Base-by-base conservation (phyloP, 1,140 invertebrate genomes). In the Choristoneura fumiferana region DNA sequence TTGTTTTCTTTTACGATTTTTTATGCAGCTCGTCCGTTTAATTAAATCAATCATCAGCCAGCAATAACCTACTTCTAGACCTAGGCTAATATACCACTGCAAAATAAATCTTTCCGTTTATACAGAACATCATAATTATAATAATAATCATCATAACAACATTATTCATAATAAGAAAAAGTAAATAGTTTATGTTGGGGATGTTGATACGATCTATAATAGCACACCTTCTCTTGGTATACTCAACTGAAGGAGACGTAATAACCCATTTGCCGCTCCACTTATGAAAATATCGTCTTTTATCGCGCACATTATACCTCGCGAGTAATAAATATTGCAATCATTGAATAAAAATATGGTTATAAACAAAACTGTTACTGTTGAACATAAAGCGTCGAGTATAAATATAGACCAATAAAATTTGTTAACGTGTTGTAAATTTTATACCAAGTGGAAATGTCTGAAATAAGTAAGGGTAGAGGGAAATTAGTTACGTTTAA, bases 321-420 rank as follows among this genome's bases (percentile, higher is more conserved):
- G 37, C 53, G 57, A 49, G 60, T 58, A 62, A 65, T 63, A 70
- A 69, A 70, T 70, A 70, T 45, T 53, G 58, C 38, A 58, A 57
- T 66, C 59, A 62, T 66, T 61, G 54, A 61, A 59, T 63, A 67
- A 69, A 66, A 68, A 61, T 65, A 65, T 65, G 34, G n/a, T 40
- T 56, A 33, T 67, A 65, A 65, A 71, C 56, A 55, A 64, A 56
- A 58, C 33, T 22, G 17, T 67, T 62, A 55, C 38, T 49, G 53
- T 33, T 12, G 34, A 61, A 58, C 12, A 15, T 35, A 40, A 33
- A 15, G 14, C 4, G 12, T 9, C 36, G 45, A 0, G n/a, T 17
- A 58, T 15, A 49, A 15, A 58, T 49, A 8, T 22, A 9, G 15
- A 17, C 15, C 13, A 56, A 35, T 40, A 54, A 58, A 63, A 63